Evolutionary conservation across 2,113 vertebrate genomes (phyloP), one percentile per base, ranked within the genome.

Genomic region (Chaetodon trifascialis): DNA sequence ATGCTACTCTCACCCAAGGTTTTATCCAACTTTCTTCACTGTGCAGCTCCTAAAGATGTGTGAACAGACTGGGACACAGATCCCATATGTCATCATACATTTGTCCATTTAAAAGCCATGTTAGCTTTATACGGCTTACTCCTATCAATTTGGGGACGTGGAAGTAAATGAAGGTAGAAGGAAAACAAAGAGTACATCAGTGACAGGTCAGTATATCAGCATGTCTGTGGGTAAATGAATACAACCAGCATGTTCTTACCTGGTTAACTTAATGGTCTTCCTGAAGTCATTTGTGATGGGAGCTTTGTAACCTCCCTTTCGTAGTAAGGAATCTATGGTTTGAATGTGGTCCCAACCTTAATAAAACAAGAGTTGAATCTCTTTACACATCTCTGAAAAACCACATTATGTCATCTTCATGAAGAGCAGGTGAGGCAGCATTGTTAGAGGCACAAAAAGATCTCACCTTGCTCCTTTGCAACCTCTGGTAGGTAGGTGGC

Each of bases 211-310:
- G 14, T 36, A 60, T 19, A 17, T 60, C 16, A 34, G 6, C 36
- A 40, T 54, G 59, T 44, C 11, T 74, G 56, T 15, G 40, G 44
- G 46, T 40, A 64, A 52, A 2, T 19, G 1, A 56, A 69, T 21
- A 38, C 11, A 66, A 5, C 19, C 49, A 25, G 60, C n/a, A 30
- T 44, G 2, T 47, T 79, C 92, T 89, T 96, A 99, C 98, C 98
- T 99, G 96, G 98, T 99, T 97, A 99, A 97, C 96, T 99, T 99
- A 96, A 99, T 99, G 94, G 97, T 99, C 97, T 99, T 99, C 97
- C 98, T 99, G 97, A 99, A 99, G 95, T 99, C 98, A 91, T 98
- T 99, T 93, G 97, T 99, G 91, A 99, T 99, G 14, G 97, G 97
- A 96, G 98, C 98, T 96, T 99, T 99, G 94, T 99, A 99, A 91